Percentiles rank a stretch among this genome's conserved stretches.
Conservation (phyloP, 2,888 invertebrate species). For the Apamea sordens region DNA sequence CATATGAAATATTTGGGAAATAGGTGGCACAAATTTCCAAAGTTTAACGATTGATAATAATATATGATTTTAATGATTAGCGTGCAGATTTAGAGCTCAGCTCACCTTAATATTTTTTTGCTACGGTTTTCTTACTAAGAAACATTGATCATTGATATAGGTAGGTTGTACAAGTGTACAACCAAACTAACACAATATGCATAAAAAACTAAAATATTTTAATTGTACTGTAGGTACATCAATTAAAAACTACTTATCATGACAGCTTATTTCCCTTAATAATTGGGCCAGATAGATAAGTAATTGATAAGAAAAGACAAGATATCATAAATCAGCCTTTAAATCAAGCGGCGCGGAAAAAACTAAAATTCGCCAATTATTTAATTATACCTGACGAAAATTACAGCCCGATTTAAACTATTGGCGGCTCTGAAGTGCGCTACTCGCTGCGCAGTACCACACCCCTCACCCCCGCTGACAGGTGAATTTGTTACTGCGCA, state of each 20-base stretch:
- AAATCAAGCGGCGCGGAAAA: slow-evolving; percentile 38
- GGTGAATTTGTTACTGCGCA: too few relatives aligned
- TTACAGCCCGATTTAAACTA: not conserved
- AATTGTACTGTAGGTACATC: slow-evolving; percentile 11
- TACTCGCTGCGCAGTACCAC: too few relatives aligned
- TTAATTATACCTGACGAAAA: not conserved
- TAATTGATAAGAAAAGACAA: slow-evolving; percentile 32
- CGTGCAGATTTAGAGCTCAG: too few relatives aligned
- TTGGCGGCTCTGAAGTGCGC: too few relatives aligned
- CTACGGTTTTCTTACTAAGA: not conserved
- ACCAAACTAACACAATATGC: not conserved
- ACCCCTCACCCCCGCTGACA: too few relatives aligned
- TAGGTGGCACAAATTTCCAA: too few relatives aligned
- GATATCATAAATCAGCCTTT: slow-evolving; percentile 46
- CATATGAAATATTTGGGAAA: too few relatives aligned
- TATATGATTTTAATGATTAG: too few relatives aligned
- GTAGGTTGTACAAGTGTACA: too few relatives aligned
- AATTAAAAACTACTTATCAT: not conserved
- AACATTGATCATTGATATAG: not conserved
- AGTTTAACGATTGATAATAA: too few relatives aligned
- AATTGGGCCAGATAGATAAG: slow-evolving; percentile 52
- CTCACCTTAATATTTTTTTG: not conserved
- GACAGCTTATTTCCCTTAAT: slow-evolving; percentile 5
- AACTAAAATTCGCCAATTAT: slow-evolving; percentile 10
- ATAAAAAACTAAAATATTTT: not conserved